Base-by-base conservation (phyloP, 92 coral and sea anemone species). In the Umimayanthus chanpuru region DNA sequence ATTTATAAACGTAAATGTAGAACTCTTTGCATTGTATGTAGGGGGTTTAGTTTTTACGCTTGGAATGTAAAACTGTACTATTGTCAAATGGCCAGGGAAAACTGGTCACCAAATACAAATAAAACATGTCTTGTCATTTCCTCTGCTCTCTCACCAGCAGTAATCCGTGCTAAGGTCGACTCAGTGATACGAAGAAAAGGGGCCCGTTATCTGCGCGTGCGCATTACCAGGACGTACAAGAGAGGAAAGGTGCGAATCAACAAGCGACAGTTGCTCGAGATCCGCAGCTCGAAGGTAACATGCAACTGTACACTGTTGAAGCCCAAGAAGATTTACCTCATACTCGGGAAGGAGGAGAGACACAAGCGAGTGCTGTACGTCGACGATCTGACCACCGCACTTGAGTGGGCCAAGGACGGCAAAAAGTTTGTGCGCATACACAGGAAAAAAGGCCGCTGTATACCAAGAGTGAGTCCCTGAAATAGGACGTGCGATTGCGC, bases 281-380 rank as follows among this genome's bases (percentile, higher is more conserved):
- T 92, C 58, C 89, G 94, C 40, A 93, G 96, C 10, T 87, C 86
- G 14, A 94, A 91, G 81, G 86, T 94, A 29, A 93, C 99, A 1
- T 97, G 99, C 89, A 88, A 93, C 87, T 95, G 99, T 72, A 76
- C 90, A 18, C 91, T 61, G 43, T 81, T 97, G 77, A 80, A 86
- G 87, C 80, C 80, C 9, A 81, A 81, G 56, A 97, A 81, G 77
- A 86, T 90, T 9, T 97, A 97, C 87, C 85, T 97, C 44, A 90
- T 97, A 36, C 88, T 97, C 8, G 97, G 99, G 28, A 97, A 97
- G 67, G 99, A 97, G 77, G 95, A 95, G 77, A 89, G 86, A 56
- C 85, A 91, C 39, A 92, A 73, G 66, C 83, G 93, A 5, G 90
- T 92, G 23, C 74, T 97, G 78, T 97, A 91, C 81, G 86, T 97